These are phyloP conservation scores for Palythoa grandiflora DNA, from an alignment of 92 coral and sea anemone genomes.

Conservation along the genomic window DNA sequence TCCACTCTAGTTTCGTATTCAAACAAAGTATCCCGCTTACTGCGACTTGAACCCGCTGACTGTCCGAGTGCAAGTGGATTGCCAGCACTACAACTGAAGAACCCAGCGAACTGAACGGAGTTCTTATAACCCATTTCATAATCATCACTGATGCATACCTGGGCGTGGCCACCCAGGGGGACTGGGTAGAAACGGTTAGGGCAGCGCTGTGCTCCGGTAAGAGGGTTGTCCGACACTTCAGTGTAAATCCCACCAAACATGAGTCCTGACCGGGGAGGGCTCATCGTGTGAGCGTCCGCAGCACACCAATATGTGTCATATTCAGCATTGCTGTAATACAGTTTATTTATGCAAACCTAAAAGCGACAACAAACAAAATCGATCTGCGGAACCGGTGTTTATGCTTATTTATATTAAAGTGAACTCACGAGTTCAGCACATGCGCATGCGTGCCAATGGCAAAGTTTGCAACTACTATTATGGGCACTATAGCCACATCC, in stretches of 20 bases:
- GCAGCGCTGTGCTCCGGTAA: constrained; percentile 82
- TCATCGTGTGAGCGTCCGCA: constrained; percentile 49
- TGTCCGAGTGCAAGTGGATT: constrained; percentile 79
- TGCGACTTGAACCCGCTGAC: constrained; percentile 12
- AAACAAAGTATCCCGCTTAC: neutral
- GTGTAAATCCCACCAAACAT: constrained; percentile 89
- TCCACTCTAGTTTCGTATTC: constrained; percentile 42
- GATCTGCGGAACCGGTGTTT: no score
- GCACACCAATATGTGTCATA: constrained; percentile 91
- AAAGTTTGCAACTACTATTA: no score
- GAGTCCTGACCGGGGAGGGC: constrained; percentile 57
- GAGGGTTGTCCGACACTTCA: constrained; percentile 70
- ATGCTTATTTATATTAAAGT: no score
- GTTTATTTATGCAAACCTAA: constrained; percentile 60
- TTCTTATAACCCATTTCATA: constrained; percentile 79
- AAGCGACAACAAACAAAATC: neutral
- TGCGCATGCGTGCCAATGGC: no score
- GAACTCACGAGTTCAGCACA: no score
- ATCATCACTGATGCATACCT: constrained; percentile 87
- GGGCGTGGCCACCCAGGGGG: constrained; percentile 81
- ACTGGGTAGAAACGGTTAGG: constrained; percentile 81
- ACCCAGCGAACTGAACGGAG: constrained; percentile 82
- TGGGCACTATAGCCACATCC: no score
- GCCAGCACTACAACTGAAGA: constrained; percentile 87
- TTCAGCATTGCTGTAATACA: constrained; percentile 72